These are phyloP conservation scores for Motacilla alba DNA, from an alignment of 2,113 vertebrate species.

Conservation along the genomic window DNA sequence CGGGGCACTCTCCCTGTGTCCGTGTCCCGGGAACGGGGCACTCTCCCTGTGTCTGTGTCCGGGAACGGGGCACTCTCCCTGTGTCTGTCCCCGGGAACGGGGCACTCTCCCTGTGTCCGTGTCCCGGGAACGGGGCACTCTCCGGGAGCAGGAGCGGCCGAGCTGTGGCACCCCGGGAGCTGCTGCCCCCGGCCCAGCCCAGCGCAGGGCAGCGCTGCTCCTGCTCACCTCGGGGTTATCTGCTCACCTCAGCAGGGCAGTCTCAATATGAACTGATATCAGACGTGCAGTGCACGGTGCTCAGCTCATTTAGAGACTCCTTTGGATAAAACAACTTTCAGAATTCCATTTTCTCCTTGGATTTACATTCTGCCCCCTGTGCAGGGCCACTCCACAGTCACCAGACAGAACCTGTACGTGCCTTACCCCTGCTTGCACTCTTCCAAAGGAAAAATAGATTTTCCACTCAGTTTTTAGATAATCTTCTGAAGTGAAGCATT, in stretches of 20 bases:
- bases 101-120: too few relatives aligned
- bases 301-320: background rate
- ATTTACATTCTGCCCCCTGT: background rate
- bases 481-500: background rate
- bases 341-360: background rate
- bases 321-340: background rate
- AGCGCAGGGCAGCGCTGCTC: background rate
- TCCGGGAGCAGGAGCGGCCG: background rate
- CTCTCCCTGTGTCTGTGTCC: too few relatives aligned
- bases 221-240: background rate
- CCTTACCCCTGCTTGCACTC: background rate
- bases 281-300: background rate
- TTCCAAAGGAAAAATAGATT: background rate
- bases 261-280: background rate
- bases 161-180: background rate
- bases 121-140: background rate
- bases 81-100: too few relatives aligned
- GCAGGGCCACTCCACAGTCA: background rate
- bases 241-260: background rate
- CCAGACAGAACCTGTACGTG: fast-evolving
- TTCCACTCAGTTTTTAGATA: background rate
- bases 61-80: too few relatives aligned
- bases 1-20: too few relatives aligned
- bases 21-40: too few relatives aligned
- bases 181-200: background rate